Conservation (phyloP, 2,797 vertebrate genomes). For the Furcifer pardalis region DNA sequence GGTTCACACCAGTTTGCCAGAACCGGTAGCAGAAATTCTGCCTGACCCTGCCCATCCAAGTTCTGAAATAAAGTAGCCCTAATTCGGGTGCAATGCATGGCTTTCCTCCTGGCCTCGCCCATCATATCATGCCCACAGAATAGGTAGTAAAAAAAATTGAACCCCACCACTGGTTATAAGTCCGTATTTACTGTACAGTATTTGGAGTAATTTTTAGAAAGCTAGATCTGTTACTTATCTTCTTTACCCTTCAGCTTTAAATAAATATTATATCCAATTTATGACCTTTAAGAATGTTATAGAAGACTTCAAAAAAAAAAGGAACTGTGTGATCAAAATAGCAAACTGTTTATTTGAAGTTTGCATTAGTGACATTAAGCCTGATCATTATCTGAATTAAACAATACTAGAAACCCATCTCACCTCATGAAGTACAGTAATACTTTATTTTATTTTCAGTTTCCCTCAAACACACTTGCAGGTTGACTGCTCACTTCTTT, state of each 20-base stretch:
- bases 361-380: neutral
- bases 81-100: too few species aligned
- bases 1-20: too few species aligned
- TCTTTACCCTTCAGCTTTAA: conserved; percentile 35
- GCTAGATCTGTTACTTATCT: neutral
- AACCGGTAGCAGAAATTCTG: too few species aligned
- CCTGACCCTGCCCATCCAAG: too few species aligned
- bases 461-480: neutral
- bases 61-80: too few species aligned
- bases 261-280: conserved; percentile 40
- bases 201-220: conserved; percentile 28
- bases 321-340: neutral
- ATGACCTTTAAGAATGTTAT: conserved; percentile 13
- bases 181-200: neutral
- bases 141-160: too few species aligned
- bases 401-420: neutral
- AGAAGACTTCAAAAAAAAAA: neutral
- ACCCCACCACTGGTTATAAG: too few species aligned
- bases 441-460: neutral
- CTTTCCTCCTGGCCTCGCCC: too few species aligned
- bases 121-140: too few species aligned
- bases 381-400: neutral
- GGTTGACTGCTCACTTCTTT: neutral
- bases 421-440: neutral
- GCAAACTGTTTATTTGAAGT: neutral